Evolutionary conservation across 2,888 invertebrate species (phyloP).

Genomic region (Brassicogethes aeneus): DNA sequence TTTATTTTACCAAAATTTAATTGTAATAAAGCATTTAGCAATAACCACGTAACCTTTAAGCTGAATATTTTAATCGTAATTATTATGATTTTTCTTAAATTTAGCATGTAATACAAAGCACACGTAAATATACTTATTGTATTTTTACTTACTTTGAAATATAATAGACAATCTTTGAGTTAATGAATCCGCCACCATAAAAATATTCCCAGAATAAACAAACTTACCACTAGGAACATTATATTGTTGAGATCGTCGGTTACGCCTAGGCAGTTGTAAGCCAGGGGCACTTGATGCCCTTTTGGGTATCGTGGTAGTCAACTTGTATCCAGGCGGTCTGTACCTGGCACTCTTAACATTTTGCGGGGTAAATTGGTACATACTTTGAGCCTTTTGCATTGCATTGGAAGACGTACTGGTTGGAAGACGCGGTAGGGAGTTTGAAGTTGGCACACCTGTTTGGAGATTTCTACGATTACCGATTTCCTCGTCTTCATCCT

Average conservation of each 20-base stretch:
- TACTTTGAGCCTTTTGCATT: conserved; percentile 57
- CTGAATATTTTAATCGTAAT: too few species aligned
- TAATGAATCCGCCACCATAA: too few species aligned
- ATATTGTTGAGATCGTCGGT: conserved; percentile 37
- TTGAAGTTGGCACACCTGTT: conserved; percentile 53
- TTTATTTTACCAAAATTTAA: too few species aligned
- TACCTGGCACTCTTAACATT: conserved; percentile 81
- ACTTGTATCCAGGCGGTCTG: conserved; percentile 72
- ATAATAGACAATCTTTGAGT: too few species aligned
- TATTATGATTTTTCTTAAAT: too few species aligned
- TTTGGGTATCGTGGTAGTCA: conserved; percentile 49
- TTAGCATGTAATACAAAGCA: too few species aligned
- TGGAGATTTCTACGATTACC: conserved; percentile 50
- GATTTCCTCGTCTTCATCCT: conserved; percentile 40
- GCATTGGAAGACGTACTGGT: conserved; percentile 41
- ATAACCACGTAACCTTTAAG: too few species aligned
- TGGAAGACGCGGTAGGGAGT: conserved; percentile 70
- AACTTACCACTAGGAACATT: conserved; percentile 51
- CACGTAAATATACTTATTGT: too few species aligned
- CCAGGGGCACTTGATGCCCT: conserved; percentile 69
- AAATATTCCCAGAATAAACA: too few species aligned
- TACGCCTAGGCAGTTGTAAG: conserved; percentile 55
- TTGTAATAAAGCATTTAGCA: too few species aligned
- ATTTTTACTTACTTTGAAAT: too few species aligned
- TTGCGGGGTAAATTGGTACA: conserved; percentile 49